Conservation (phyloP, 2,113 vertebrate species). For the Verasper variegatus region DNA sequence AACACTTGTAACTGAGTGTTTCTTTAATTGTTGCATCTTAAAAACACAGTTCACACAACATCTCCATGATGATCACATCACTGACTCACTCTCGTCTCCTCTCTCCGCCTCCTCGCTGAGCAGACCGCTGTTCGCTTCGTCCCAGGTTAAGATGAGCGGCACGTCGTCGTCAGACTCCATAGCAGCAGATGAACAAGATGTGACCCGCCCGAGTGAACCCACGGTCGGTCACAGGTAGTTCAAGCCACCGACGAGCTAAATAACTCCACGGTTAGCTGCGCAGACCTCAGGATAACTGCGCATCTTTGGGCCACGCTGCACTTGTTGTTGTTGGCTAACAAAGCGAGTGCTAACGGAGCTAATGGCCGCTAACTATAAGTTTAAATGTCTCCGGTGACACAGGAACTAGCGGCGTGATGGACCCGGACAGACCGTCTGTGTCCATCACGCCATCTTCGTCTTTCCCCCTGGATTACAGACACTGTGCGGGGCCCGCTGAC, state of each 20-base stretch:
- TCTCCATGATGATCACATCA: slow-evolving; percentile 40
- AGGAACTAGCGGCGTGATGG: background rate
- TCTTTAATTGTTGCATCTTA: too few species aligned
- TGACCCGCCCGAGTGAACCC: background rate
- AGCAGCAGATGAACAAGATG: slow-evolving; percentile 13
- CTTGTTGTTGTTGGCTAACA: background rate
- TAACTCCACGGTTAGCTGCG: background rate
- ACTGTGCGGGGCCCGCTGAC: background rate
- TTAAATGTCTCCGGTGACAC: background rate
- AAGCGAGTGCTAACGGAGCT: background rate
- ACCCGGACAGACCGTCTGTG: background rate
- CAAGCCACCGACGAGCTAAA: slow-evolving; percentile 9
- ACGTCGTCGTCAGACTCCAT: slow-evolving; percentile 91
- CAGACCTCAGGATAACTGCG: background rate
- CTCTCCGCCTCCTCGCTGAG: slow-evolving; percentile 78
- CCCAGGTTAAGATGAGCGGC: slow-evolving; percentile 93
- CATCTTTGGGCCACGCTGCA: background rate
- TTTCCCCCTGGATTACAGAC: background rate
- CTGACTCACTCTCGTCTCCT: slow-evolving; percentile 89
- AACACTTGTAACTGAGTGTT: too few species aligned
- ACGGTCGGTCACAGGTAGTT: background rate
- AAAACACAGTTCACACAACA: background rate
- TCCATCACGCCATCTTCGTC: slow-evolving; percentile 34
- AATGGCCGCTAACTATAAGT: background rate
- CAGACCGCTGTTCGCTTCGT: slow-evolving; percentile 84